A percentile compares a stretch with the other conserved stretches of the same genome.
Conservation (phyloP, 2,888 invertebrate genomes). For the Drosophila paramelanica region DNA sequence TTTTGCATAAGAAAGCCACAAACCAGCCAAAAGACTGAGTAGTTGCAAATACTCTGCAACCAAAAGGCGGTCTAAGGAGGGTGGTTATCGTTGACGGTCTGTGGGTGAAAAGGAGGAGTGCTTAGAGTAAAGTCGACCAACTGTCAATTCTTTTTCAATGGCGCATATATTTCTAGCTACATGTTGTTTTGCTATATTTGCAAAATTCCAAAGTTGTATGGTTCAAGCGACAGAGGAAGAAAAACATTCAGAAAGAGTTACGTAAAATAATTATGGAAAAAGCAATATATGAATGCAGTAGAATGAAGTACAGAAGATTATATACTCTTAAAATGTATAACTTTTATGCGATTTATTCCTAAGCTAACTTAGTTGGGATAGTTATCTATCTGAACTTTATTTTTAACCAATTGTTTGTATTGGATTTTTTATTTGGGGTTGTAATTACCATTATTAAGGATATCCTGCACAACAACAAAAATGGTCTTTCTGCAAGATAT, state of each 20-base stretch:
- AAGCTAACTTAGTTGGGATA: too few species aligned
- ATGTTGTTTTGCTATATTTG: neutral
- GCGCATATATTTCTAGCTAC: conserved; percentile 10
- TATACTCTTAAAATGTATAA: neutral
- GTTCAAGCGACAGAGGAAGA: neutral
- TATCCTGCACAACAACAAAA: too few species aligned
- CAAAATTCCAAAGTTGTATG: neutral
- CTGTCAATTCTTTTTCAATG: conserved; percentile 50
- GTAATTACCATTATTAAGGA: too few species aligned
- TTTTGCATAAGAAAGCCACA: conserved; percentile 50
- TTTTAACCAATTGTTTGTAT: too few species aligned
- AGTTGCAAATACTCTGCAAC: conserved; percentile 28
- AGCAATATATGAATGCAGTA: neutral
- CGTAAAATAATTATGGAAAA: neutral
- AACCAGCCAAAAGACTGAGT: conserved; percentile 31
- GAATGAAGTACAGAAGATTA: neutral
- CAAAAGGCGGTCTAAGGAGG: neutral
- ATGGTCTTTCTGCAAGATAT: too few species aligned
- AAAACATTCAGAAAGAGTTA: neutral
- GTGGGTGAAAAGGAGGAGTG: too few species aligned
- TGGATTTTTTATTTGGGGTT: too few species aligned
- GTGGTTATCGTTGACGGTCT: neutral
- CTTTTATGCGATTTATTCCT: neutral
- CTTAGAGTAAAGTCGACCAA: conserved; percentile 7
- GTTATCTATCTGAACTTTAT: too few species aligned